Evolutionary conservation across 2,113 vertebrate genomes (phyloP).

Genomic region (Tragelaphus imberbis): DNA sequence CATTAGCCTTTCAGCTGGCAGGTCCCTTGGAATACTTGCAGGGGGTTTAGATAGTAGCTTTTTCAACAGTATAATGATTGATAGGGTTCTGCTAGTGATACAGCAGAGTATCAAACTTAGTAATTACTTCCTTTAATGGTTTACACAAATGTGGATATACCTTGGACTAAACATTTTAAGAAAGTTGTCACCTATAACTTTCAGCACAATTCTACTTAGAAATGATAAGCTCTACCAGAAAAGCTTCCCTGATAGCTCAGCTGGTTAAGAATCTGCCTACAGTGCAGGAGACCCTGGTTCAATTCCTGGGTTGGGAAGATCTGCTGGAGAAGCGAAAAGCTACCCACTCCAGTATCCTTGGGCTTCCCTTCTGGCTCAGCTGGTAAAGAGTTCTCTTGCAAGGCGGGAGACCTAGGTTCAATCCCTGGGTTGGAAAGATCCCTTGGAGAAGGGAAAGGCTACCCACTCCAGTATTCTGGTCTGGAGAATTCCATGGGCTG

Average conservation of each 20-base stretch:
- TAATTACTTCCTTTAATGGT: neutral
- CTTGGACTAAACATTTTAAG: neutral
- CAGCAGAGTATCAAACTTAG: neutral
- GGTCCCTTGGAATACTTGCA: neutral
- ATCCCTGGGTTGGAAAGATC: neutral
- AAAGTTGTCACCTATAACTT: neutral
- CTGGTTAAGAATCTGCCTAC: neutral
- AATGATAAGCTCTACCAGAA: neutral
- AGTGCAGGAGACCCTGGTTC: neutral
- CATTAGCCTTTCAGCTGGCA: neutral
- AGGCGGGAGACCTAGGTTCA: fast-evolving
- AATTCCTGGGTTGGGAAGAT: neutral
- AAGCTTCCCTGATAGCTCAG: neutral
- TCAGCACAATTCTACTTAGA: neutral
- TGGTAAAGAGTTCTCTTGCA: neutral
- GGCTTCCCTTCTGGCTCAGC: neutral
- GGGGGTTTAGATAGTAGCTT: neutral
- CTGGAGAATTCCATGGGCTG: neutral
- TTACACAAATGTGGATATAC: neutral
- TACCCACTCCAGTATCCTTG: neutral
- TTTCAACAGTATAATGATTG: neutral
- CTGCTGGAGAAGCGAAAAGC: neutral
- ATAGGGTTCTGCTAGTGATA: neutral
- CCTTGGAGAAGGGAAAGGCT: neutral
- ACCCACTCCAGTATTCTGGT: neutral